phyloP scores from a whole-genome alignment of 2,888 invertebrate genomes.

The Diarsia mendica region DNA sequence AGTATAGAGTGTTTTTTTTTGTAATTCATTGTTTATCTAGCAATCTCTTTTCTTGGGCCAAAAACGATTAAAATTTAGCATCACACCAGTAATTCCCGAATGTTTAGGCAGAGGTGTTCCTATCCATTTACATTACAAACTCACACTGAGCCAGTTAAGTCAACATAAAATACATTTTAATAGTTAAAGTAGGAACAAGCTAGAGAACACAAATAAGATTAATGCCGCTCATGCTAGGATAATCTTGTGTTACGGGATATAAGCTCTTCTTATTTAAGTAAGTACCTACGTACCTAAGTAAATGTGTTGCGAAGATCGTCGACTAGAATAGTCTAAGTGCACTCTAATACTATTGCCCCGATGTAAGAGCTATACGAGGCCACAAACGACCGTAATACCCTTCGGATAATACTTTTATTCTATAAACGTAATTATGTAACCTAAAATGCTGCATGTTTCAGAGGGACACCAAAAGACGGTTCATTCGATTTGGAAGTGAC shows the following conservation, averaged over 20 bases:
- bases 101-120: not conserved
- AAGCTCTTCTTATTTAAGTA: constrained; percentile 12
- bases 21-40: constrained; percentile 4
- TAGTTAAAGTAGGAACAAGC: not conserved
- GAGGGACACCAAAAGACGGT: not conserved
- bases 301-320: constrained; percentile 19
- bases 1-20: constrained; percentile 8
- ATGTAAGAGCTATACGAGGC: constrained; percentile 31
- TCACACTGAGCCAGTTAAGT: not conserved
- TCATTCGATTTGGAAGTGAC: not conserved
- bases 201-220: constrained; percentile 29
- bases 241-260: constrained; percentile 26
- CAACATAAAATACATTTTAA: not conserved
- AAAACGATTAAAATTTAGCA: not conserved
- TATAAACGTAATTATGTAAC: constrained; percentile 13
- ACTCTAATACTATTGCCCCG: constrained; percentile 45
- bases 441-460: constrained; percentile 12
- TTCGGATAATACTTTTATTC: constrained; percentile 32
- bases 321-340: constrained; percentile 45
- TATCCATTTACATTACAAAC: not conserved
- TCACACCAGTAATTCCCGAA: not conserved
- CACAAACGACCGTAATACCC: constrained; percentile 42
- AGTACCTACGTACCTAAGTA: constrained; percentile 16
- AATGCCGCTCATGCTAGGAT: constrained; percentile 36
- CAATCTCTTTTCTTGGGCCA: not conserved